Percentiles rank a stretch among this genome's conserved stretches.
Conservation (phyloP, 1,140 invertebrate genomes). For the Ceratosolen solmsi region DNA sequence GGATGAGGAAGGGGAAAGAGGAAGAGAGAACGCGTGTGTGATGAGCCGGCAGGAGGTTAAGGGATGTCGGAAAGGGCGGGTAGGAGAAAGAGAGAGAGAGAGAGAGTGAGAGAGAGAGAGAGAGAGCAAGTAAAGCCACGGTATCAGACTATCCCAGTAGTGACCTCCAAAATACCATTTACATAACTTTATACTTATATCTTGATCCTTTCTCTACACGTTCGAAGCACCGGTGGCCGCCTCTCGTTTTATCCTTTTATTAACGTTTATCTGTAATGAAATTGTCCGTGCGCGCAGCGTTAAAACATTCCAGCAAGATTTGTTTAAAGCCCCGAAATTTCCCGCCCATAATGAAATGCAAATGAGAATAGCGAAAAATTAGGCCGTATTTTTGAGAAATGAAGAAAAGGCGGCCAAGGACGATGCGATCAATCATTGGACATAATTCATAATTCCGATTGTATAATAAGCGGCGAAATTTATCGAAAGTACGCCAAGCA, state of each 20-base stretch:
- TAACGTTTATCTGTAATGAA: conserved; percentile 8
- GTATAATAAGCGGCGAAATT: too few species aligned
- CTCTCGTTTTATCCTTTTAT: conserved; percentile 16
- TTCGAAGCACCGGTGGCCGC: background rate
- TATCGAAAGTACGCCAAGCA: too few species aligned
- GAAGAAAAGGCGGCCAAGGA: too few species aligned
- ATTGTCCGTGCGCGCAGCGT: background rate
- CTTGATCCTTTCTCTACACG: background rate
- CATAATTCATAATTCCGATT: too few species aligned
- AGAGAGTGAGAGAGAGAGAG: background rate
- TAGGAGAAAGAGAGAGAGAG: background rate
- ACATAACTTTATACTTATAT: conserved; percentile 61
- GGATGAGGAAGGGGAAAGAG: background rate
- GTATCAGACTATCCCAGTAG: background rate
- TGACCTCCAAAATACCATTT: conserved; percentile 59
- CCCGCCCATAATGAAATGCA: background rate
- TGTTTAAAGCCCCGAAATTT: background rate
- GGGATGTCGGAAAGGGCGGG: background rate
- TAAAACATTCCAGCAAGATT: background rate
- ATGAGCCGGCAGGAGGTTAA: too few species aligned
- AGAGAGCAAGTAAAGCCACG: background rate
- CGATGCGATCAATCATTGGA: too few species aligned
- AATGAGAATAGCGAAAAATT: background rate
- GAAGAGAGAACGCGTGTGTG: too few species aligned
- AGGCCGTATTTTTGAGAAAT: too few species aligned